These are phyloP conservation scores for Dorcus parallelipipedus DNA, from an alignment of 2,888 invertebrate species.

Conservation along the genomic window DNA sequence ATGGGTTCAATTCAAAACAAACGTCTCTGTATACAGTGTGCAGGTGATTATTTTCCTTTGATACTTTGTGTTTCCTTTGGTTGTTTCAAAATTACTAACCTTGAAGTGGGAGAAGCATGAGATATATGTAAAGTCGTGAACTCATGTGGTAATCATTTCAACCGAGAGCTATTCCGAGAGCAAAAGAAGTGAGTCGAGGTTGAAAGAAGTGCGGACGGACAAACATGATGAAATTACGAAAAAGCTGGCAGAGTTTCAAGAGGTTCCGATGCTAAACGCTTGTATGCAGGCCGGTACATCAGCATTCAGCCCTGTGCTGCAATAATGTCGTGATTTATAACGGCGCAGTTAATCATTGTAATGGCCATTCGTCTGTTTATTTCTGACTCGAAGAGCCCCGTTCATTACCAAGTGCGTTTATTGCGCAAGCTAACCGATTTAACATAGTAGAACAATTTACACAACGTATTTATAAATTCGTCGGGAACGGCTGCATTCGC, in stretches of 20 bases:
- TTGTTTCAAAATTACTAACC: too few relatives aligned
- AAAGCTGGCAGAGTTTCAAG: conserved; percentile 34
- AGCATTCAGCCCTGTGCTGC: conserved; percentile 33
- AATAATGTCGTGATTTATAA: conserved; percentile 40
- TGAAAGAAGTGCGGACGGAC: too few relatives aligned
- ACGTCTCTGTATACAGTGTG: too few relatives aligned
- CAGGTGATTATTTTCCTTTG: too few relatives aligned
- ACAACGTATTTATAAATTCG: conserved; percentile 12
- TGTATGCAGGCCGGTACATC: conserved; percentile 28
- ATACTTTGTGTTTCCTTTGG: too few relatives aligned
- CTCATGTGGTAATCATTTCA: too few relatives aligned
- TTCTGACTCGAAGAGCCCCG: conserved; percentile 19
- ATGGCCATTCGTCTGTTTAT: conserved; percentile 39
- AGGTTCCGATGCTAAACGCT: conserved; percentile 31
- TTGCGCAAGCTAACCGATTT: conserved; percentile 1
- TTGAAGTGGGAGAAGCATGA: too few relatives aligned
- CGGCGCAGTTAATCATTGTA: conserved; percentile 39
- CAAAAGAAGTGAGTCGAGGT: too few relatives aligned
- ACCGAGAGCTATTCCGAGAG: too few relatives aligned
- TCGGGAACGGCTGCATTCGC: background rate
- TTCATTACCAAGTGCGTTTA: background rate
- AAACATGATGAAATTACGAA: conserved; percentile 16
- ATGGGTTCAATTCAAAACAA: too few relatives aligned
- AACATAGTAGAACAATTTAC: conserved; percentile 10
- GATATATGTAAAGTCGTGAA: too few relatives aligned